Conservation (phyloP, 2,113 vertebrate genomes). For the Leptodactylus fuscus region DNA sequence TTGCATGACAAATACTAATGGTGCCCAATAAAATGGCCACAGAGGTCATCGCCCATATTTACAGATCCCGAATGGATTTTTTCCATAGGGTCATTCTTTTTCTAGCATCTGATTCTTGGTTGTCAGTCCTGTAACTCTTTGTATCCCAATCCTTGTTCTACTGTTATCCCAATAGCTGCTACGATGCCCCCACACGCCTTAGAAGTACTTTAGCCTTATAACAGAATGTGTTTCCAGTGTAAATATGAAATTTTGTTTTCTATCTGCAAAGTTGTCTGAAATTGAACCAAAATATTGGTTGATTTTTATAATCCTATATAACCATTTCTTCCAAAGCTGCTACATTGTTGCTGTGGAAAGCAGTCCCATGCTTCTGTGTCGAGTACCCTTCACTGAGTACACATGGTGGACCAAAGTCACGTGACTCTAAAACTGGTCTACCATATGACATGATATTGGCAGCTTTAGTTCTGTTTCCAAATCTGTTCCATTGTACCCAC, state of each 20-base stretch:
- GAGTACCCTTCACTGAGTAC: conserved; percentile 65
- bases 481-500: conserved; percentile 73
- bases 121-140: no score
- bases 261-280: conserved; percentile 68
- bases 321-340: conserved; percentile 42
- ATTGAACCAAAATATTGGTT: conserved; percentile 69
- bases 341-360: conserved; percentile 60
- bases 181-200: conserved; percentile 77
- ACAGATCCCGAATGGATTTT: no score
- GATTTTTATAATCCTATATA: conserved; percentile 14
- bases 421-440: conserved; percentile 62
- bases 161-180: conserved; percentile 69
- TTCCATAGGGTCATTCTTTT: no score
- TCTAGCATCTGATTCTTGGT: no score
- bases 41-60: no score
- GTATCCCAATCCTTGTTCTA: conserved; percentile 54
- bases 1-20: no score
- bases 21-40: no score
- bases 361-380: conserved; percentile 70
- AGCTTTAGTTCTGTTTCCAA: conserved; percentile 65
- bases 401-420: conserved; percentile 66
- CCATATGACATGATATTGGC: background rate
- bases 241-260: conserved; percentile 65
- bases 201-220: conserved; percentile 67
- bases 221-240: conserved; percentile 64